Conservation (phyloP, 1,140 invertebrate species). For the Listronotus oregonensis region DNA sequence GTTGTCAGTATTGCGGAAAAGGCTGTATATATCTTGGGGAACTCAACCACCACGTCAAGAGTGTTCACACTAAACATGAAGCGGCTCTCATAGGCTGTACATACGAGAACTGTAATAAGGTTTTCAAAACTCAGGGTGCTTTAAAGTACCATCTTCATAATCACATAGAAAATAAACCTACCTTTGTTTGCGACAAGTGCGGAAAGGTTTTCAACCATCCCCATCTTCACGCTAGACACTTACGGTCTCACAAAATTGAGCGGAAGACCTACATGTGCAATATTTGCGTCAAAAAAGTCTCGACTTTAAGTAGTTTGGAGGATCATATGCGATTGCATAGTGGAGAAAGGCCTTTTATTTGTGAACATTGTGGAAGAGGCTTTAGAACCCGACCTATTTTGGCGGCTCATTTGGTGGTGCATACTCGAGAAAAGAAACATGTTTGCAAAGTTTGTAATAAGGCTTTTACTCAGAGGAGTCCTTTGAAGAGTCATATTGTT, state of each 20-base stretch:
- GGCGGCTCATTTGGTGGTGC: slow-evolving; percentile 60
- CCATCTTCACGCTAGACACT: slow-evolving; percentile 7
- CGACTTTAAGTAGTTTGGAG: slow-evolving; percentile 58
- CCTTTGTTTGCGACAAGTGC: slow-evolving; percentile 27
- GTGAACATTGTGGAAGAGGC: slow-evolving; percentile 37
- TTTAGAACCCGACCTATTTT: slow-evolving; percentile 59
- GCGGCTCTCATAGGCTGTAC: slow-evolving; percentile 11
- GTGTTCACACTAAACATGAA: slow-evolving; percentile 3
- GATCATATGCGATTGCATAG: slow-evolving; percentile 59
- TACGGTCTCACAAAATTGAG: slow-evolving; percentile 8
- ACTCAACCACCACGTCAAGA: slow-evolving; percentile 18
- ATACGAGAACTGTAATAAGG: slow-evolving; percentile 9
- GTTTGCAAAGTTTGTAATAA: slow-evolving; percentile 58
- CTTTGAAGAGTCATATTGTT: slow-evolving; percentile 68
- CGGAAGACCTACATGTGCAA: slow-evolving; percentile 48
- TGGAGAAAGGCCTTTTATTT: slow-evolving; percentile 57
- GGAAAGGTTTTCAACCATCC: slow-evolving; percentile 23
- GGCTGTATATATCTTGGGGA: slow-evolving; percentile 9
- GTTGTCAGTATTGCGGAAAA: slow-evolving; percentile 5
- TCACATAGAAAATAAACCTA: slow-evolving; percentile 13
- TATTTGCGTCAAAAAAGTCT: slow-evolving; percentile 59
- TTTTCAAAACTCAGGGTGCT: slow-evolving; percentile 10
- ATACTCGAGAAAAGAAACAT: slow-evolving; percentile 57
- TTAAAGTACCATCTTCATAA: slow-evolving; percentile 20
- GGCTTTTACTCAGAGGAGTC: slow-evolving; percentile 66